Base-by-base conservation (phyloP, 2,797 vertebrate genomes). In the Enteromius thamalakanensis region DNA sequence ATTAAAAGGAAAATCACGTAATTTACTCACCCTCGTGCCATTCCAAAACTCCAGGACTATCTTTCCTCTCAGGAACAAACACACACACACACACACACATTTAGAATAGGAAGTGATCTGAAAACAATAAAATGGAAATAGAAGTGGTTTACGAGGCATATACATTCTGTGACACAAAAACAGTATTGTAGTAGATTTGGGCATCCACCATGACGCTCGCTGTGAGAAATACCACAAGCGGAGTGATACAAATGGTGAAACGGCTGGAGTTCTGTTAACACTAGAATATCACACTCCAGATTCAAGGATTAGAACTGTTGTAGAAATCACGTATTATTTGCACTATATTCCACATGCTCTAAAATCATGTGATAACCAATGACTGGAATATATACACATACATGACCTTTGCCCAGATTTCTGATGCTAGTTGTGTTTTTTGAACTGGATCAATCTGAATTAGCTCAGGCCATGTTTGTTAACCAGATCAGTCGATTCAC, bases 1-100 rank as follows among this genome's bases (percentile, higher is more conserved):
- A 64, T 68, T 40, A 26, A 68, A 37, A 64, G 55, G 1, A 26
- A 58, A 55, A 74, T 34, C 3, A 6, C 0, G 0, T 7, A 12
- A 74, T 58, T 58, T 26, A 58, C 34, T 40, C 34, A 17, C 51
- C 29, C 21, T 37, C 1, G 4, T 26, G 53, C n/a, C 74, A 58
- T 76, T 58, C 12, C n/a, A 40, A 40, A 40, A 21, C 51, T 26
- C 21, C 34, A 37, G 19, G 49, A 15, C 17, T 19, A 32, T 6
- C 9, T 75, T 75, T 75, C 19, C 37, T 40, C 51, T 76, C 32
- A 15, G 74, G n/a, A 60, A 58, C 49, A 75, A 5, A 53, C 26
- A 74, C 21, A 23, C 26, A 62, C 23, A 64, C 26, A 62, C 23
- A 64, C 17, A 53, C 3, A 15, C 45, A 14, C 2, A 26, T 17